Base-by-base conservation (phyloP, 2,113 vertebrate species). In the Nerophis ophidion region DNA sequence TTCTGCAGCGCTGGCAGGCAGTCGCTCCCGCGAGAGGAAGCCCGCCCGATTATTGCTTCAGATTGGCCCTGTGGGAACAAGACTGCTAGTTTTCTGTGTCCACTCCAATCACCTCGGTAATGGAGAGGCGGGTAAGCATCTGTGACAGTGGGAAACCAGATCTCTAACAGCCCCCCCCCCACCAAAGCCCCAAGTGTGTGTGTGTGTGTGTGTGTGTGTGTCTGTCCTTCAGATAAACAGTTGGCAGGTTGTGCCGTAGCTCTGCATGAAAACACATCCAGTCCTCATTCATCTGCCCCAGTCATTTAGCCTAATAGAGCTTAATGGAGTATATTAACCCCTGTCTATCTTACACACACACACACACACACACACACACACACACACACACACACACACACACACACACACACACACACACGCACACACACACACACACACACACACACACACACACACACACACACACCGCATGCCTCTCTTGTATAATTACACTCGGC, bases 41-140 rank as follows among this genome's bases (percentile, higher is more conserved):
- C 57, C 57, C 19, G 79, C 76, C 74, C 74, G 81, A 80, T 86
- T 64, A 85, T 85, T 84, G 77, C 74, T 74, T 83, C 78, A 74
- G 86, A 88, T 85, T 79, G 84, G 73, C 77, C 86, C 84, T 59
- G 57, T 81, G 84, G 86, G 83, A 84, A 69, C 49, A n/a, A 57
- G 68, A 75, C 76, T 76, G 80, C 71, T 76, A 83, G 86, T 82
- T 84, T 83, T 87, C 87, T 79, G 26, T 83, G 85, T 87, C 83
- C 84, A 79, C 80, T 86, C 83, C 84, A 93, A 95, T 93, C 90
- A 92, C 12, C 90, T 93, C 95, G 93, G 94, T 95, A 94, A 97
- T 97, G 92, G 84, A 85, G 84, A 85, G 82, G 77, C 70, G 93
- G 81, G 78, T 82, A 85, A 85, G 87, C 86, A 85, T 87, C 85